phyloP scores from a whole-genome alignment of 2,888 invertebrate species.

The Mylabris sibirica region DNA sequence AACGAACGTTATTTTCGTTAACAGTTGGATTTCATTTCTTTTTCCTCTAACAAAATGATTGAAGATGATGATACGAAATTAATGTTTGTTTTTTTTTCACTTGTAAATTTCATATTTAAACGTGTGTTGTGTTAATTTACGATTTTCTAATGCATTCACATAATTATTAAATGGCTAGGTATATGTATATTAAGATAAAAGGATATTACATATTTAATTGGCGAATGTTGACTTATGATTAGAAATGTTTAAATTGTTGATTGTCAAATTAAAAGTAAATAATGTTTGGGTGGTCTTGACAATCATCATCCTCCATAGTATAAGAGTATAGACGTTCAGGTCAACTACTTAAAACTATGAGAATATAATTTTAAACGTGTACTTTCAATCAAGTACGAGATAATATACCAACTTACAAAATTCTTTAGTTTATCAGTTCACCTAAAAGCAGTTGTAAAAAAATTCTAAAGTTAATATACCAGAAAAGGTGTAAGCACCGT shows the following conservation, averaged over 20 bases:
- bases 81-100: constrained; percentile 1
- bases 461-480: background rate
- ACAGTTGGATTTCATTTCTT: background rate
- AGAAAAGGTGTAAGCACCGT: background rate
- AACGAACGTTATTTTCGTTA: background rate
- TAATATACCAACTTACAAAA: background rate
- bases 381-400: background rate
- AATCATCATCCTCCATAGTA: background rate
- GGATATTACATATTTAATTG: constrained; percentile 11
- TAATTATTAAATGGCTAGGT: background rate
- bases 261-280: constrained; percentile 16
- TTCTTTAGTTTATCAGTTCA: no score
- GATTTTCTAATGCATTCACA: background rate
- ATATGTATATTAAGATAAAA: background rate
- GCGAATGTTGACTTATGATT: constrained; percentile 14
- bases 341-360: background rate
- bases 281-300: constrained; percentile 10
- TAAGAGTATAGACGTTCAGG: background rate
- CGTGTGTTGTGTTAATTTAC: background rate
- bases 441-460: background rate
- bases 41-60: background rate
- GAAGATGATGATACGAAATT: background rate
- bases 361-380: background rate
- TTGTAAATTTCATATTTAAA: background rate
- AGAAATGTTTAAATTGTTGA: constrained; percentile 12